phyloP scores from a whole-genome alignment of 2,797 vertebrate species.

The Catostomus latipinnis region DNA sequence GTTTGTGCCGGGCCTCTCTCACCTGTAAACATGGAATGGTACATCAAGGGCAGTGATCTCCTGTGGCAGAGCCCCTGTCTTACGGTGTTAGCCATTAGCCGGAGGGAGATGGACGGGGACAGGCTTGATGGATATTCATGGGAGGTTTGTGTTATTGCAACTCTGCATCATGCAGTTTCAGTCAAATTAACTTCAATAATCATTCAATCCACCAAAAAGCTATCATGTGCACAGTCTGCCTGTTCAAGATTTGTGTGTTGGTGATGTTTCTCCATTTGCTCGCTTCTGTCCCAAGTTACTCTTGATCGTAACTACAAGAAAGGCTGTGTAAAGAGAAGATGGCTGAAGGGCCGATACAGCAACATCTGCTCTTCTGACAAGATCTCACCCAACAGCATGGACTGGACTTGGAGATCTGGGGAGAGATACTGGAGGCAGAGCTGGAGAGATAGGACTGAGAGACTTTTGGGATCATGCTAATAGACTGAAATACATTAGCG shows the following conservation, averaged over 20 bases:
- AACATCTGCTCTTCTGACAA: slow-evolving; percentile 77
- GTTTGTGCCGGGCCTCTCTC: slow-evolving; percentile 79
- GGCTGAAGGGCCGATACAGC: slow-evolving; percentile 88
- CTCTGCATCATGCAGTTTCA: not conserved
- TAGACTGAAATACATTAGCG: too few relatives aligned
- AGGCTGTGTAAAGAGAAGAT: slow-evolving; percentile 84
- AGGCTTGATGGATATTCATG: slow-evolving; percentile 80
- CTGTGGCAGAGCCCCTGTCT: slow-evolving; percentile 87
- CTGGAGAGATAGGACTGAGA: slow-evolving; percentile 77
- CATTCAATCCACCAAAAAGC: too few relatives aligned
- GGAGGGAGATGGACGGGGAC: slow-evolving; percentile 82
- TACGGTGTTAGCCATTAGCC: slow-evolving; percentile 75
- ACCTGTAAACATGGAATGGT: slow-evolving; percentile 82
- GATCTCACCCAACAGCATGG: slow-evolving; percentile 82
- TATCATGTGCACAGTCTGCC: too few relatives aligned
- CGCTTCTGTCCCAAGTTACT: slow-evolving; percentile 73
- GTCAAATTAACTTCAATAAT: not conserved
- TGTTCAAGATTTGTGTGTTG: not conserved
- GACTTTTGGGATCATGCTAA: not conserved
- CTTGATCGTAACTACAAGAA: slow-evolving; percentile 87
- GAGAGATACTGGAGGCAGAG: slow-evolving; percentile 91
- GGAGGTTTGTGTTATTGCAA: slow-evolving; percentile 76
- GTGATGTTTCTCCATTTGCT: not conserved
- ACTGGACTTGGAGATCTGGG: slow-evolving; percentile 87
- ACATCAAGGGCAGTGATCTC: slow-evolving; percentile 76